A percentile compares a stretch with the other conserved stretches of the same genome.
These are phyloP conservation scores for Brachyopa scutellaris DNA, from an alignment of 2,888 invertebrate species.

Conservation along the genomic window DNA sequence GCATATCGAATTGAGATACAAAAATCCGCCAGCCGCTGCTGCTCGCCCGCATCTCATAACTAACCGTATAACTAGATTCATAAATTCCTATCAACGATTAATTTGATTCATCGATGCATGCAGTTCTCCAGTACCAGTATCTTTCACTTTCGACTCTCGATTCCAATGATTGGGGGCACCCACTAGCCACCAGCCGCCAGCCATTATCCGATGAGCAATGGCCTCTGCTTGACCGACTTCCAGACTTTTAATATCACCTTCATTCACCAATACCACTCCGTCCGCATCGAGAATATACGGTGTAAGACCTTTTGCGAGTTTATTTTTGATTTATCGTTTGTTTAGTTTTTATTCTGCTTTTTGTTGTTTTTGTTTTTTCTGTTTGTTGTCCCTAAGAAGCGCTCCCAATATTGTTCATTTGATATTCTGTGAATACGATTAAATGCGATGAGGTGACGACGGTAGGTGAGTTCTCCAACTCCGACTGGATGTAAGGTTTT, in stretches of 20 bases:
- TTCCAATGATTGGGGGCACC: neutral
- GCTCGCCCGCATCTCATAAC: slow-evolving; percentile 16
- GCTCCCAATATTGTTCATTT: slow-evolving; percentile 22
- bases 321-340: slow-evolving; percentile 38
- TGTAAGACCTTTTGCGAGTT: slow-evolving; percentile 30
- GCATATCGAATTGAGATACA: slow-evolving; percentile 46
- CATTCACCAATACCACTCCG: neutral
- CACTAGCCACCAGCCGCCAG: neutral
- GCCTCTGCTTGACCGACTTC: slow-evolving; percentile 36
- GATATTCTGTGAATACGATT: slow-evolving; percentile 45
- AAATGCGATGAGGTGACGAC: slow-evolving; percentile 40
- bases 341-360: slow-evolving; percentile 13
- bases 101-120: slow-evolving; percentile 41
- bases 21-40: slow-evolving; percentile 15
- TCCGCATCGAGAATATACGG: neutral
- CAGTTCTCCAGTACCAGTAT: slow-evolving; percentile 23
- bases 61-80: slow-evolving; percentile 15
- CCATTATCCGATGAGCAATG: slow-evolving; percentile 11
- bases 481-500: slow-evolving; percentile 23
- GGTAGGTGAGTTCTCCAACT: slow-evolving; percentile 27
- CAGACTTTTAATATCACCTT: slow-evolving; percentile 8
- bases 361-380: slow-evolving; percentile 7
- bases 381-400: slow-evolving; percentile 40
- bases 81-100: slow-evolving; percentile 61
- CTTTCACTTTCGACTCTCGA: slow-evolving; percentile 5